phyloP scores from a whole-genome alignment of 2,113 vertebrate species.

The Cyanistes caeruleus region DNA sequence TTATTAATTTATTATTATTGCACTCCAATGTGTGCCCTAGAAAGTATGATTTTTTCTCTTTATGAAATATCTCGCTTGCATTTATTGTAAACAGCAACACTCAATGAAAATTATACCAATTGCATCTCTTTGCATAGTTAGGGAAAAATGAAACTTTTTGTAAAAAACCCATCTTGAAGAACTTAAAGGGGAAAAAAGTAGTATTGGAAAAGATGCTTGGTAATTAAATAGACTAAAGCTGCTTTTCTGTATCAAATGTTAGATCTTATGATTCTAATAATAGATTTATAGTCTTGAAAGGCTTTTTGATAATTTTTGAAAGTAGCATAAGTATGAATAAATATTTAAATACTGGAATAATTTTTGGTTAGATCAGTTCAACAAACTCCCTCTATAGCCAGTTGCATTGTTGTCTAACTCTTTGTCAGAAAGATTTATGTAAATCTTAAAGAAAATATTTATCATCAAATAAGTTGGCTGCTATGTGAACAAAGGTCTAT shows the following conservation, averaged over 20 bases:
- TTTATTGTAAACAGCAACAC: not conserved
- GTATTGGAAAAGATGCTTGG: not conserved
- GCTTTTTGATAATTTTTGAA: not conserved
- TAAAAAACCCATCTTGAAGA: not conserved
- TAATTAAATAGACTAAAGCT: not conserved
- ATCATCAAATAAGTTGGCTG: not conserved
- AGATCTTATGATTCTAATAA: not conserved
- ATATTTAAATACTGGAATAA: not conserved
- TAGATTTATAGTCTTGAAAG: not conserved
- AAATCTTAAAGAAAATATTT: not conserved
- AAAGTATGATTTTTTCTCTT: not conserved
- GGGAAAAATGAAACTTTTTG: not conserved
- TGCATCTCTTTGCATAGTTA: not conserved
- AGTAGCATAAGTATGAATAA: not conserved
- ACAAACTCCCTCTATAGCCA: not conserved
- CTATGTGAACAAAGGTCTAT: not conserved
- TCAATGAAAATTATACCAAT: not conserved
- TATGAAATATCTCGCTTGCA: not conserved
- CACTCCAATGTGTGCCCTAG: not conserved
- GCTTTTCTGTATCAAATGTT: not conserved
- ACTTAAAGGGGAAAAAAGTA: not conserved
- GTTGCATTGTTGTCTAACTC: not conserved
- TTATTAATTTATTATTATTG: constrained; percentile 24
- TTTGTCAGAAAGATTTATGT: not conserved
- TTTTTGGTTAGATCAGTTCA: not conserved